Percentiles rank a stretch among this genome's conserved stretches.
Conservation (phyloP, 2,888 invertebrate species). For the Tetranychus truncatus region DNA sequence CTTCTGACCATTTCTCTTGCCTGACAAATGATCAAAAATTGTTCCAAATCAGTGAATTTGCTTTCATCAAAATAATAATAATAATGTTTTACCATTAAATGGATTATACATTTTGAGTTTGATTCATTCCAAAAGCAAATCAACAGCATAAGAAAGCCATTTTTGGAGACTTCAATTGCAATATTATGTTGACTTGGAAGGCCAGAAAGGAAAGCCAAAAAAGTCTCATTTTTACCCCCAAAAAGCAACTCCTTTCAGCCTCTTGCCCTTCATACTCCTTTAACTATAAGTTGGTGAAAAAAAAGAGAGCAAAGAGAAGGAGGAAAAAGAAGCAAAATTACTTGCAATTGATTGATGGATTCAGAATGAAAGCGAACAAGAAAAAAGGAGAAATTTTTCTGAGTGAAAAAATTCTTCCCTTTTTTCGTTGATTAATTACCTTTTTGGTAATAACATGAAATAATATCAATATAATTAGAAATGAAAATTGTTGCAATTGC, state of each 20-base stretch:
- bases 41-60: not conserved
- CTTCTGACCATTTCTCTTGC: not conserved
- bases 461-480: not conserved
- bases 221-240: not conserved
- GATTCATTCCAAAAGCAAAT: not conserved
- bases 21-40: not conserved
- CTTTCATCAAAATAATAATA: not conserved
- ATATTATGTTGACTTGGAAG: not conserved
- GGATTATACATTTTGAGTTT: not conserved
- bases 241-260: not conserved
- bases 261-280: not conserved
- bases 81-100: not conserved
- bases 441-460: not conserved
- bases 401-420: not conserved
- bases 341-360: not conserved
- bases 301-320: not conserved
- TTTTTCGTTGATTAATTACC: not conserved
- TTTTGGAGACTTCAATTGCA: not conserved
- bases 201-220: not conserved
- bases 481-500: not conserved
- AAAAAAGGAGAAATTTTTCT: not conserved
- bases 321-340: not conserved
- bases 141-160: not conserved
- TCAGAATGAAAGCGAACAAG: not conserved
- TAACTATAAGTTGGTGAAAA: not conserved